A percentile compares a stretch with the other conserved stretches of the same genome.
These are phyloP conservation scores for Tachystola acroxantha DNA, from an alignment of 2,888 invertebrate genomes.

Conservation along the genomic window DNA sequence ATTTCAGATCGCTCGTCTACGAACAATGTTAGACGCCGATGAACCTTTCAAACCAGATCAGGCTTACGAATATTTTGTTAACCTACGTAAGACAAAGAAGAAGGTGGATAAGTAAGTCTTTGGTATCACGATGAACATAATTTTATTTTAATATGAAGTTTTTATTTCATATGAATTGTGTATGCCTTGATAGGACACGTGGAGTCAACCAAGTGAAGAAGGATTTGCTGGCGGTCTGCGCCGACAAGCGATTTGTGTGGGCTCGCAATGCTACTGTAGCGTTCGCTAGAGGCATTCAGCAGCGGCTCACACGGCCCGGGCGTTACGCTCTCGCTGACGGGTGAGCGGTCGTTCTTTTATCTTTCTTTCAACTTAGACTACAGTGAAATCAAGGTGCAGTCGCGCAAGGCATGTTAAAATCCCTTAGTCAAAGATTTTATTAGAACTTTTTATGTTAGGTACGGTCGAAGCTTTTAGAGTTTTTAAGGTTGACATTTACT, in stretches of 20 bases:
- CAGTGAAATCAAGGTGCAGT: no score
- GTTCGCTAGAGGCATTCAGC: conserved; percentile 60
- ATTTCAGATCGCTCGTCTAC: conserved; percentile 53
- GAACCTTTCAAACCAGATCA: conserved; percentile 69
- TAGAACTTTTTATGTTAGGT: no score
- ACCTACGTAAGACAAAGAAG: conserved; percentile 51
- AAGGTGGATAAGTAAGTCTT: conserved; percentile 36
- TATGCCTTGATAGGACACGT: conserved; percentile 19
- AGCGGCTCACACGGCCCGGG: conserved; percentile 49
- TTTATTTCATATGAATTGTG: no score
- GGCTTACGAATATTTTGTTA: conserved; percentile 65
- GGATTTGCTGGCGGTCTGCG: conserved; percentile 43
- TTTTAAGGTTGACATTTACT: no score
- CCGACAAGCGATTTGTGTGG: conserved; percentile 54
- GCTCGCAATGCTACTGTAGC: conserved; percentile 62
- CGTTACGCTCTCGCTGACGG: conserved; percentile 51
- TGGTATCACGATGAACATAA: no score
- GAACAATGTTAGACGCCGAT: conserved; percentile 61
- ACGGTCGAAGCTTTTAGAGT: no score
- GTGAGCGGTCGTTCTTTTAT: no score
- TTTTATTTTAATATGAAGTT: no score
- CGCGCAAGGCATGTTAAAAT: no score
- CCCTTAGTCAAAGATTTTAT: no score
- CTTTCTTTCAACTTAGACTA: no score
- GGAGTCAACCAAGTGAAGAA: conserved; percentile 43